These are phyloP conservation scores for Argopecten irradians DNA, from an alignment of 1,140 invertebrate species.

Conservation along the genomic window DNA sequence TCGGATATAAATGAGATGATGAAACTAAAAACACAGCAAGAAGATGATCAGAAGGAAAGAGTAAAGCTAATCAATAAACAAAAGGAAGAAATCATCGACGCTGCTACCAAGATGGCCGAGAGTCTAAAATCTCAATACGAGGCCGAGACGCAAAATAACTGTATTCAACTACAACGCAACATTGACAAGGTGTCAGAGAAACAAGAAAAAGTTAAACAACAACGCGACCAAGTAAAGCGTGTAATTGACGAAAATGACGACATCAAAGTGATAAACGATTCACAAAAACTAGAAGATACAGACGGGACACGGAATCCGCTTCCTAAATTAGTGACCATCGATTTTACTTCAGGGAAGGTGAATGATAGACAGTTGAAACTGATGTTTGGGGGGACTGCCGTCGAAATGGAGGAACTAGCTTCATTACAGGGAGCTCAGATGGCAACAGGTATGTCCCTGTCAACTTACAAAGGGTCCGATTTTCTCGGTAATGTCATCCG, in stretches of 20 bases:
- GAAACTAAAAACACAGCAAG: not conserved
- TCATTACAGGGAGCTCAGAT: not conserved
- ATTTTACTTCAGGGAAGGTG: not conserved
- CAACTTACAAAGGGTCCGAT: not conserved
- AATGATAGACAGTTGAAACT: not conserved
- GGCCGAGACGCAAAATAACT: not conserved
- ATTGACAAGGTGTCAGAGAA: not conserved
- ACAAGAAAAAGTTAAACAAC: not conserved
- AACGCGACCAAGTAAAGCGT: not conserved
- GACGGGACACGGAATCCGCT: not conserved
- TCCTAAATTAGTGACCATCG: not conserved
- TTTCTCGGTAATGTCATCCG: not conserved
- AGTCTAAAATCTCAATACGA: not conserved
- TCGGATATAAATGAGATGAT: not conserved
- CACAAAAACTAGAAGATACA: not conserved
- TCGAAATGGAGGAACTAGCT: not conserved
- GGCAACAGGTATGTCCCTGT: not conserved
- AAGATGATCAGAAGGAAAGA: not conserved
- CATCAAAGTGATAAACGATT: not conserved
- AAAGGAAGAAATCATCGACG: not conserved
- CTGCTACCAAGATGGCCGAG: not conserved
- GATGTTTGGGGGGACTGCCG: not conserved
- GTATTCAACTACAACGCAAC: not conserved
- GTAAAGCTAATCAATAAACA: not conserved
- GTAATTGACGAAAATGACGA: not conserved